These are phyloP conservation scores for Danio tinwini DNA, from an alignment of 2,797 vertebrate species.

Conservation along the genomic window DNA sequence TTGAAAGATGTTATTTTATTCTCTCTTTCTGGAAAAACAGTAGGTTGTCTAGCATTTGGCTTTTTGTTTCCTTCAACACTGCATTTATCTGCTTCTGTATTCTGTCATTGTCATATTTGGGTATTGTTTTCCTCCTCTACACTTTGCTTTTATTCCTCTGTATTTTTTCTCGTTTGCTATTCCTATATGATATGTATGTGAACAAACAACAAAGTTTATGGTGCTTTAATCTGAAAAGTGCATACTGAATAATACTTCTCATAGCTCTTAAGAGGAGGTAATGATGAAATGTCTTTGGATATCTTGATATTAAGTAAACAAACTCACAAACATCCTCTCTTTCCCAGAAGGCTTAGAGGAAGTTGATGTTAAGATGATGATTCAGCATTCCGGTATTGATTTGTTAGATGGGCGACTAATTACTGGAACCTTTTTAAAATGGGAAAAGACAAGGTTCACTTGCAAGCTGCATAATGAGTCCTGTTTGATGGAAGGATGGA, in stretches of 20 bases:
- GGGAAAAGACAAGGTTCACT: slow-evolving; percentile 20
- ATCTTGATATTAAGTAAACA: slow-evolving; percentile 13
- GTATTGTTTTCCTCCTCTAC: neutral
- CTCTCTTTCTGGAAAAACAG: neutral
- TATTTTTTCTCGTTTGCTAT: neutral
- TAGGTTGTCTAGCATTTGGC: neutral
- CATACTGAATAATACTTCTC: neutral
- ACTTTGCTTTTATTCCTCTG: neutral
- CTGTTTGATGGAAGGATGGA: neutral
- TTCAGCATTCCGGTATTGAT: slow-evolving; percentile 43
- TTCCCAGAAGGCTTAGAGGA: slow-evolving; percentile 31
- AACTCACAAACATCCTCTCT: slow-evolving; percentile 7
- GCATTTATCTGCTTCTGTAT: neutral
- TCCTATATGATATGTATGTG: neutral
- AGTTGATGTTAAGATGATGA: slow-evolving; percentile 32
- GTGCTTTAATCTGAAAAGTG: neutral
- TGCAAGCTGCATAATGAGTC: slow-evolving; percentile 8
- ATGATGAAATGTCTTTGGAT: slow-evolving; percentile 13
- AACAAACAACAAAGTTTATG: neutral
- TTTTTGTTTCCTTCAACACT: neutral
- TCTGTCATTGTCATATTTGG: neutral
- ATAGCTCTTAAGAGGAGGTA: neutral
- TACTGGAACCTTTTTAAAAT: slow-evolving; percentile 45
- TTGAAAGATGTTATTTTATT: neutral
- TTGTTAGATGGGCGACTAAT: slow-evolving; percentile 32